These are phyloP conservation scores for Neogale vison DNA, from an alignment of 2,113 vertebrate genomes.

Conservation along the genomic window DNA sequence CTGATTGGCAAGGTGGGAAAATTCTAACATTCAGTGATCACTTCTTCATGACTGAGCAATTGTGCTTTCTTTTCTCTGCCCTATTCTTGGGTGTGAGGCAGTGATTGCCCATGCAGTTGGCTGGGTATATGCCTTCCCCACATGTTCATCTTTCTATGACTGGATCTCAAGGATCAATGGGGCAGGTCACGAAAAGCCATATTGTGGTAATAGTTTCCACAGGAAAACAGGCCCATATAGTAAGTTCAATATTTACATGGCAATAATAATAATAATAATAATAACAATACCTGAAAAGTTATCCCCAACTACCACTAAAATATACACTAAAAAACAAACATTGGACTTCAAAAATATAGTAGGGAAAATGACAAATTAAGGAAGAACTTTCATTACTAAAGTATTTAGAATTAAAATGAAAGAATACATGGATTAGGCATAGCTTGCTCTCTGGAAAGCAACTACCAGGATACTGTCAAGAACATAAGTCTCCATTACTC, in stretches of 20 bases:
- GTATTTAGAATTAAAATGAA: neutral
- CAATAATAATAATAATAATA: neutral
- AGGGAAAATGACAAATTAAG: neutral
- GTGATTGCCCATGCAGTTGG: neutral
- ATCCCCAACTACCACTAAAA: neutral
- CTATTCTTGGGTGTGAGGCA: neutral
- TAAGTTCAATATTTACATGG: neutral
- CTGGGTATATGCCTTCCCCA: neutral
- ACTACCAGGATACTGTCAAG: neutral
- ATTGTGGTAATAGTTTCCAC: neutral
- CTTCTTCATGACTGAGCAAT: neutral
- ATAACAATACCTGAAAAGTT: neutral
- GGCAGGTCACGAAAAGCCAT: neutral
- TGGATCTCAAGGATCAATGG: neutral
- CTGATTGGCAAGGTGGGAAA: neutral
- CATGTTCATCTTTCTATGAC: neutral
- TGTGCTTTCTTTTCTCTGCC: neutral
- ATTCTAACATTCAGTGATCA: neutral
- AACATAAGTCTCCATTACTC: neutral
- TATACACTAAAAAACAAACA: neutral
- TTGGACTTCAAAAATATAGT: neutral
- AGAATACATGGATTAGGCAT: neutral
- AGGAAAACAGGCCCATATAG: neutral
- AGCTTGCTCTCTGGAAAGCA: neutral
- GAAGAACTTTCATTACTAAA: neutral